Percentiles rank a stretch among this genome's conserved stretches.
These are phyloP conservation scores for Prionailurus bengalensis DNA, from an alignment of 2,113 vertebrate genomes.

Conservation along the genomic window DNA sequence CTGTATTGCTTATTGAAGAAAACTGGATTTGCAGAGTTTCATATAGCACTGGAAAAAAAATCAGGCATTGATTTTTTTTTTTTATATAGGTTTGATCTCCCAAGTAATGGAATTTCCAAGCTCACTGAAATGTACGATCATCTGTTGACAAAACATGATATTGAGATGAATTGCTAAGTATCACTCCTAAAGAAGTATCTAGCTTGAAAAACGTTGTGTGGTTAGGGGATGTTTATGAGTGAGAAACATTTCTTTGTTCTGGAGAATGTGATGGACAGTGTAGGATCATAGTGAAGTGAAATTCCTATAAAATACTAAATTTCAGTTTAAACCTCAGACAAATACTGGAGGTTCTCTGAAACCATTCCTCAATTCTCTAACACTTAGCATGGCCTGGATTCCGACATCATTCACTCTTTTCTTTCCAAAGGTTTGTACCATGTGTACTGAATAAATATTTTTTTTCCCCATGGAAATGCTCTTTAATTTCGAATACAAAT, in stretches of 20 bases:
- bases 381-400: background rate
- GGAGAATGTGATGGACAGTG: background rate
- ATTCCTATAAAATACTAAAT: background rate
- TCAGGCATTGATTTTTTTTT: background rate
- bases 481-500: background rate
- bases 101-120: background rate
- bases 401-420: background rate
- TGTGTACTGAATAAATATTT: background rate
- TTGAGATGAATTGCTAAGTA: conserved; percentile 2
- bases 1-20: background rate
- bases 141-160: background rate
- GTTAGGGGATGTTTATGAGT: background rate
- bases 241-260: background rate
- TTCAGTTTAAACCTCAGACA: background rate
- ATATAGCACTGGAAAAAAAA: background rate
- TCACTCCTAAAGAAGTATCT: background rate
- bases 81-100: background rate
- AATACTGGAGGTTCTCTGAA: background rate
- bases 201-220: background rate
- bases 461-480: background rate
- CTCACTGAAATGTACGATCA: background rate
- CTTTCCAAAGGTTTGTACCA: background rate
- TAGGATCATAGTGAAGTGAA: background rate
- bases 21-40: conserved; percentile 35
- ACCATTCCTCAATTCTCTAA: background rate